phyloP scores from a whole-genome alignment of 2,797 vertebrate species.

The Tiaroga cobitis region DNA sequence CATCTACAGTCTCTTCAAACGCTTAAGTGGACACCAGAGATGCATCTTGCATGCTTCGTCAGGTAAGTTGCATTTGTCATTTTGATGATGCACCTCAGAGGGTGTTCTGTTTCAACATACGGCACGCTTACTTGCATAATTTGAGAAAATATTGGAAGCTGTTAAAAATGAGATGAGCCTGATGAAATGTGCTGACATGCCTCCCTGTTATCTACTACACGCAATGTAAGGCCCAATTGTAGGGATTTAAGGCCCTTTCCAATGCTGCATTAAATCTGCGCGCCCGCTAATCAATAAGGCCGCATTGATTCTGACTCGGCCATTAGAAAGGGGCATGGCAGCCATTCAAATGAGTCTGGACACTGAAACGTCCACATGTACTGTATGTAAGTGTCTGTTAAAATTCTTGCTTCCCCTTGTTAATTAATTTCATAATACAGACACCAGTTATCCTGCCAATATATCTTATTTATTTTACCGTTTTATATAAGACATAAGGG shows the following conservation, averaged over 20 bases:
- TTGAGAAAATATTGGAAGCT: constrained; percentile 22
- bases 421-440: too few relatives aligned
- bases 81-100: constrained; percentile 42
- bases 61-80: background rate
- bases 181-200: constrained; percentile 54
- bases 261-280: background rate
- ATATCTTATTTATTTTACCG: too few relatives aligned
- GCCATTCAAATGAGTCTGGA: constrained; percentile 30
- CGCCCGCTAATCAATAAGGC: constrained; percentile 32
- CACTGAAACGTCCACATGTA: background rate
- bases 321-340: constrained; percentile 13
- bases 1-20: background rate
- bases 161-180: constrained; percentile 44
- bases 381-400: background rate
- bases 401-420: too few relatives aligned
- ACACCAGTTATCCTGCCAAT: too few relatives aligned
- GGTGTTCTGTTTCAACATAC: constrained; percentile 48
- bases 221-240: background rate
- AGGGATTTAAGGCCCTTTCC: background rate
- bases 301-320: constrained; percentile 33
- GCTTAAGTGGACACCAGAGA: constrained; percentile 3
- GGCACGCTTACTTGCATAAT: constrained; percentile 42
- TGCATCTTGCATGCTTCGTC: background rate
- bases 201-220: constrained; percentile 43
- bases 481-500: too few relatives aligned